These are phyloP conservation scores for Dicrurus megarhynchus DNA, from an alignment of 2,113 vertebrate genomes.

Conservation along the genomic window DNA sequence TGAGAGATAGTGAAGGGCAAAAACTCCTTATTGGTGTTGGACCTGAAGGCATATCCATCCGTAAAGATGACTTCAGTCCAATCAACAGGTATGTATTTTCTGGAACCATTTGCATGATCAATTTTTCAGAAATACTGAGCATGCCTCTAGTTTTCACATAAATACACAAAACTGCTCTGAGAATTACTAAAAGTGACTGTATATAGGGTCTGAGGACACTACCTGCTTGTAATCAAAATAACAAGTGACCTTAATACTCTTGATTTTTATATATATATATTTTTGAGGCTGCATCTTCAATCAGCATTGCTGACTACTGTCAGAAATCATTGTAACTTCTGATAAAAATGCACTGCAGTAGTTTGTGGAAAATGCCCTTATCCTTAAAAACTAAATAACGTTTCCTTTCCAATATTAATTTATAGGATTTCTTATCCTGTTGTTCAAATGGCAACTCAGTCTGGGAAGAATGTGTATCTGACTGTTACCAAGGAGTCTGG, in stretches of 20 bases:
- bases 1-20: constrained; percentile 86
- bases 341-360: not conserved
- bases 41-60: constrained; percentile 91
- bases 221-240: not conserved
- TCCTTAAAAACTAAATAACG: not conserved
- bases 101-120: not conserved
- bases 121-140: not conserved
- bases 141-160: not conserved
- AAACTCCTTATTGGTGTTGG: constrained; percentile 91
- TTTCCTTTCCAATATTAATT: not conserved
- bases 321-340: not conserved
- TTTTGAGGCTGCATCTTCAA: not conserved
- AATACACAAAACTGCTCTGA: not conserved
- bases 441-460: constrained; percentile 98
- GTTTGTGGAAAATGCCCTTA: not conserved
- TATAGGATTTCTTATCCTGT: constrained; percentile 91
- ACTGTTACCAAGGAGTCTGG: constrained; percentile 92
- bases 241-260: not conserved
- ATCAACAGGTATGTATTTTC: constrained; percentile 83
- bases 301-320: not conserved
- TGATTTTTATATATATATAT: not conserved
- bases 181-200: not conserved
- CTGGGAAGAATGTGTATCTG: constrained; percentile 94
- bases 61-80: constrained; percentile 90
- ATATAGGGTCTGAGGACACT: not conserved